phyloP scores from a whole-genome alignment of 2,888 invertebrate species.

The Protula sp. region DNA sequence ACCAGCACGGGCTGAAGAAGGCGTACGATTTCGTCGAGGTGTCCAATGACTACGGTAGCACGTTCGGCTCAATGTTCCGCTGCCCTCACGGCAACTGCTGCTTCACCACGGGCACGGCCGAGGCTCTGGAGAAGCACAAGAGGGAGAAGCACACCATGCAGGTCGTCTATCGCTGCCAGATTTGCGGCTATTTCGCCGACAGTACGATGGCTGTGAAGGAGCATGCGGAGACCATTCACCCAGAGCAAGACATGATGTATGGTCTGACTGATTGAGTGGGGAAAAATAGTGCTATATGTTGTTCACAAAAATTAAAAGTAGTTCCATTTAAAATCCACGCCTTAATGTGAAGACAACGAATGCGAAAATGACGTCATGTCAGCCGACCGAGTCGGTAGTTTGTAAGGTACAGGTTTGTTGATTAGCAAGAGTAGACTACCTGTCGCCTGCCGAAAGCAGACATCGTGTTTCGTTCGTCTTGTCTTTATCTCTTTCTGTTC shows the following conservation, averaged over 20 bases:
- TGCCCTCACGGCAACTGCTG: constrained; percentile 17
- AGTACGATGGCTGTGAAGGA: constrained; percentile 11
- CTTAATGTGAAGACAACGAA: no score
- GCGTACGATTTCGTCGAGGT: constrained; percentile 18
- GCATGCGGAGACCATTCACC: constrained; percentile 15
- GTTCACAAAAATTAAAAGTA: no score
- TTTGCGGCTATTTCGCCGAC: constrained; percentile 19
- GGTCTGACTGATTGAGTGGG: constrained; percentile 1
- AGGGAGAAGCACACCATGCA: constrained; percentile 14
- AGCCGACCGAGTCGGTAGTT: no score
- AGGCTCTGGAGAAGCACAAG: constrained; percentile 13
- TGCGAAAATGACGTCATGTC: no score
- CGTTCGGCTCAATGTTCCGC: constrained; percentile 16
- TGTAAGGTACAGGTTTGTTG: no score
- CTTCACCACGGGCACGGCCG: constrained; percentile 10
- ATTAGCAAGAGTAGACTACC: no score
- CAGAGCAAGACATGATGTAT: constrained; percentile 11
- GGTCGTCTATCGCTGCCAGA: constrained; percentile 19
- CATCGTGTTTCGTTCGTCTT: no score
- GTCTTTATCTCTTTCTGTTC: no score
- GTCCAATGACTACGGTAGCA: constrained; percentile 19
- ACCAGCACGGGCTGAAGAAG: constrained; percentile 9
- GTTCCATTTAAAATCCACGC: no score
- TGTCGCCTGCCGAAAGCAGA: no score
- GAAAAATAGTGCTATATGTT: no score